phyloP scores from a whole-genome alignment of 2,888 invertebrate genomes.

The Aplocera efformata region DNA sequence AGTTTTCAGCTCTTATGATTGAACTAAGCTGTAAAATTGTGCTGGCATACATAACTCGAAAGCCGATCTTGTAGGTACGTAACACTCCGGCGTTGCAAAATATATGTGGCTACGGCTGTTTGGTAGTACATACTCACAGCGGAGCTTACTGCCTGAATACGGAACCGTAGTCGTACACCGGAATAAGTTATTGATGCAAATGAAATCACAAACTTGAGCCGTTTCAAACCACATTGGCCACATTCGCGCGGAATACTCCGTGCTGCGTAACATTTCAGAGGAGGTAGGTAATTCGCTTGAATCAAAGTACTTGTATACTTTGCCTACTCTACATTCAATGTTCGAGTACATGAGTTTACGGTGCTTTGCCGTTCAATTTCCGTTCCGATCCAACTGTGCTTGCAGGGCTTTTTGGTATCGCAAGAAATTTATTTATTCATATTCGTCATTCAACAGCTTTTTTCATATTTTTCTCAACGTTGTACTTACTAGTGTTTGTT shows the following conservation, averaged over 20 bases:
- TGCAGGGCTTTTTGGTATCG: neutral
- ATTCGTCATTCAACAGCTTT: no score
- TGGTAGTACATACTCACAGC: neutral
- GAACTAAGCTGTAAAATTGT: no score
- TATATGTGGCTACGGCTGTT: no score
- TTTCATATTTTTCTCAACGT: no score
- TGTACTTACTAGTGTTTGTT: no score
- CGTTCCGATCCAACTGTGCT: neutral
- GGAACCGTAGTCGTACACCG: constrained; percentile 1
- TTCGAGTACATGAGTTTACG: constrained; percentile 6
- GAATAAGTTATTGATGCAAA: constrained; percentile 16
- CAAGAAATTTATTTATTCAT: no score
- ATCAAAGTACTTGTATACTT: constrained; percentile 8
- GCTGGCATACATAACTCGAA: no score
- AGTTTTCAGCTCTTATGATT: no score
- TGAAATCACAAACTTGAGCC: constrained; percentile 17
- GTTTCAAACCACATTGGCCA: constrained; percentile 10
- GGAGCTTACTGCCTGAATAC: constrained; percentile 2
- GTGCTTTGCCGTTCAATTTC: constrained; percentile 4
- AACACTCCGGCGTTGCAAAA: no score
- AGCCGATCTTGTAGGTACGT: no score
- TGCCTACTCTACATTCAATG: constrained; percentile 5
- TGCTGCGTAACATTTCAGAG: constrained; percentile 10
- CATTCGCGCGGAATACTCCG: constrained; percentile 9
- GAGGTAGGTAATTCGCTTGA: constrained; percentile 6